Percentiles rank a stretch among this genome's conserved stretches.
phyloP scores from a whole-genome alignment of 2,797 vertebrate genomes.

The Rhabdophis nuchalis region DNA sequence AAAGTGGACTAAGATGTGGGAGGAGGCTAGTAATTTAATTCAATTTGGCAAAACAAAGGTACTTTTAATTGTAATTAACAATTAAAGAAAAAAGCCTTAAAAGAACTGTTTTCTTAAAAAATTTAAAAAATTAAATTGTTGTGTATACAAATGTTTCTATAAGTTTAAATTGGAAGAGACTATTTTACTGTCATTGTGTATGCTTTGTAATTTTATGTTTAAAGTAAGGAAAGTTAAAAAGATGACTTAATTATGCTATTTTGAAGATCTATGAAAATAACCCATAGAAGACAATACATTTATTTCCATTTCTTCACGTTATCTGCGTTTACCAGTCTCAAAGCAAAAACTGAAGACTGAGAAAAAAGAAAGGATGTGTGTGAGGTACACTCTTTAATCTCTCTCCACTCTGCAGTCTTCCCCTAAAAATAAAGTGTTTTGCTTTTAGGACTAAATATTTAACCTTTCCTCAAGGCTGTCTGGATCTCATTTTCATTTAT shows the following conservation, averaged over 20 bases:
- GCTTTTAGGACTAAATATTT: neutral
- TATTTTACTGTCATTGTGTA: neutral
- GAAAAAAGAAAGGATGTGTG: neutral
- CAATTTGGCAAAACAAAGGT: neutral
- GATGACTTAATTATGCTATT: neutral
- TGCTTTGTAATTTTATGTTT: neutral
- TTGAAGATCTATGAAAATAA: neutral
- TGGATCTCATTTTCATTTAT: neutral
- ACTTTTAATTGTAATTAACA: neutral
- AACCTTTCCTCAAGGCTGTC: neutral
- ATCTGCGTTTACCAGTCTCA: neutral
- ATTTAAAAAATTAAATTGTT: neutral
- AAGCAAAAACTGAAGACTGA: neutral
- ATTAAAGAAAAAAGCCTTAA: neutral
- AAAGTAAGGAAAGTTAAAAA: neutral
- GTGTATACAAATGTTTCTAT: neutral
- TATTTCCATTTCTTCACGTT: neutral
- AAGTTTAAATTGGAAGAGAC: neutral
- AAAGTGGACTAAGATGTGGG: too few relatives aligned
- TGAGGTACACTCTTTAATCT: neutral
- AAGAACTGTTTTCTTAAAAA: neutral
- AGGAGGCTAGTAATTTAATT: neutral
- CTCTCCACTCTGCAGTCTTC: neutral
- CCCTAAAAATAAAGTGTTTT: neutral
- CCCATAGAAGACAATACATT: neutral